phyloP scores from a whole-genome alignment of 2,113 vertebrate species.

The Antechinus stuartii region DNA sequence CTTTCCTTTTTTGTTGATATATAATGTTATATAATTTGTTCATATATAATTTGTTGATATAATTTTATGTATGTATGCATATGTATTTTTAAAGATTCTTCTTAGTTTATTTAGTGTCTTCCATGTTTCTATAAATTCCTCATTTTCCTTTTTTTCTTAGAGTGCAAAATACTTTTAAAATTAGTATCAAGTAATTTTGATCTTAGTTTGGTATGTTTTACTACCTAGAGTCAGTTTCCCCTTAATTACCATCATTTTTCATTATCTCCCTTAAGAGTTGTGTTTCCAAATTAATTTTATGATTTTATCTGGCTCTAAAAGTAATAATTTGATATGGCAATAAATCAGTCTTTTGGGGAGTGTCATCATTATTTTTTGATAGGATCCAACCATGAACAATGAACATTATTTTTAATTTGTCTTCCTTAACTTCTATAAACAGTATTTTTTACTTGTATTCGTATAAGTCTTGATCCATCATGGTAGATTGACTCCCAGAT shows the following conservation, averaged over 20 bases:
- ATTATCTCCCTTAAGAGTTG: background rate
- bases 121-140: background rate
- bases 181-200: background rate
- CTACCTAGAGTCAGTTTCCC: background rate
- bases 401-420: background rate
- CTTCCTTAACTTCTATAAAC: background rate
- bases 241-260: background rate
- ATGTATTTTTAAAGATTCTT: background rate
- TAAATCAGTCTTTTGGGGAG: background rate
- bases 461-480: background rate
- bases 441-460: background rate
- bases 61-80: background rate
- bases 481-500: background rate
- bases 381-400: background rate
- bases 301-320: background rate
- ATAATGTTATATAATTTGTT: background rate
- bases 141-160: background rate
- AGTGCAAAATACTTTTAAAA: background rate
- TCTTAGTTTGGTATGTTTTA: background rate
- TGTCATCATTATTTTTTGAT: background rate
- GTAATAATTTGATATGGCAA: background rate
- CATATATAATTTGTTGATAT: too few species aligned
- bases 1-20: background rate
- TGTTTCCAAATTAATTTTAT: background rate
- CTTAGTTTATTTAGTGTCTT: background rate